A percentile compares a stretch with the other conserved stretches of the same genome.
Evolutionary conservation across 1,140 invertebrate genomes (phyloP).

Genomic region (Phymastichus coffea): DNA sequence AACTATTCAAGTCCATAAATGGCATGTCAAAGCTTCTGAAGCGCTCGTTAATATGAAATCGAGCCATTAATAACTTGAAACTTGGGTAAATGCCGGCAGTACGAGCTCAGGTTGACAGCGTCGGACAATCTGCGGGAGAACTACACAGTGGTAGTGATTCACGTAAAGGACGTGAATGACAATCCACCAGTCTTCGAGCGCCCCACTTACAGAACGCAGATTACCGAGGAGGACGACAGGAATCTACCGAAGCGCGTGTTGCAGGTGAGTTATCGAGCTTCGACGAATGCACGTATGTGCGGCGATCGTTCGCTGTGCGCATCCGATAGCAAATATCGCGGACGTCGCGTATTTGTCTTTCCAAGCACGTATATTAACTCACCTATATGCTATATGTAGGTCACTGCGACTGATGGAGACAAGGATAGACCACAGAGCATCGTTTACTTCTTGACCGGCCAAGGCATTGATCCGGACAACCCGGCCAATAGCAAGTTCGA

Average conservation of each 20-base stretch:
- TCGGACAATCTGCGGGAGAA: conserved; percentile 96
- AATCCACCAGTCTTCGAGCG: conserved; percentile 87
- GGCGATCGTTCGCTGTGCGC: not conserved
- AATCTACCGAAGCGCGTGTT: conserved; percentile 91
- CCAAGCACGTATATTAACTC: too few species aligned
- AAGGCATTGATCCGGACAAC: conserved; percentile 93
- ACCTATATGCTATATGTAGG: too few species aligned
- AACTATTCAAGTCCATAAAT: too few species aligned
- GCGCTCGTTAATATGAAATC: too few species aligned
- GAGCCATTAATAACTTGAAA: too few species aligned
- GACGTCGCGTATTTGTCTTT: not conserved
- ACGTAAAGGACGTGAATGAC: conserved; percentile 94
- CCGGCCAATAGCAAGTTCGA: conserved; percentile 94
- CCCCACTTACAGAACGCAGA: conserved; percentile 91
- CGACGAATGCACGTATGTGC: not conserved
- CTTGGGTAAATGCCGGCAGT: too few species aligned
- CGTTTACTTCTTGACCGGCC: conserved; percentile 94
- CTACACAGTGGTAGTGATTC: conserved; percentile 92
- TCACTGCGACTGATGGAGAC: conserved; percentile 93
- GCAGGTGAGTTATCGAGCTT: conserved; percentile 65
- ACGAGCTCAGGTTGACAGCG: conserved; percentile 87
- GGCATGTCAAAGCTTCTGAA: too few species aligned
- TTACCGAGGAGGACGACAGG: conserved; percentile 92
- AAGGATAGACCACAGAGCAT: conserved; percentile 92
- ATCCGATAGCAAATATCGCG: conserved; percentile 4